These are phyloP conservation scores for Rhamnusium bicolor DNA, from an alignment of 2,888 invertebrate species.

Conservation along the genomic window DNA sequence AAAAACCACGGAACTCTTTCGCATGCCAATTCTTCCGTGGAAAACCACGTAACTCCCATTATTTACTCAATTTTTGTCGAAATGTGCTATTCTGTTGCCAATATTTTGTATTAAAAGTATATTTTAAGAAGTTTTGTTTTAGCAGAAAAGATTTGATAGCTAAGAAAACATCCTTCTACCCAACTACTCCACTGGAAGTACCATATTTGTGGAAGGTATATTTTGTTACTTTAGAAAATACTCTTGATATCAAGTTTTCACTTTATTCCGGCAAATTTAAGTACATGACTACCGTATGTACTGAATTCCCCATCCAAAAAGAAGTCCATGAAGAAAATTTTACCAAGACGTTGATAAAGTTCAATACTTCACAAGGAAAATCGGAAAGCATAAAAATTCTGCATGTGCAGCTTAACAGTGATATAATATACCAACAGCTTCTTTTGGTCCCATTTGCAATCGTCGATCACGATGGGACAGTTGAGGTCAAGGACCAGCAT, in stretches of 20 bases:
- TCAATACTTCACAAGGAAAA: constrained; percentile 92
- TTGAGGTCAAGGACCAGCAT: constrained; percentile 92
- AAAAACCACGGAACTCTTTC: no score
- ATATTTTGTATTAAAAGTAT: no score
- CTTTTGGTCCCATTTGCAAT: constrained; percentile 86
- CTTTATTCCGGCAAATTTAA: constrained; percentile 90
- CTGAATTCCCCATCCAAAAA: constrained; percentile 93
- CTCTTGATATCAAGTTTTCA: constrained; percentile 87
- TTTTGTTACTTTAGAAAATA: constrained; percentile 94
- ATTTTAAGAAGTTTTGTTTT: no score
- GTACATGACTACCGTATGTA: constrained; percentile 91
- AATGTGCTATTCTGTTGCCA: no score
- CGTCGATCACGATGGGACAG: constrained; percentile 88
- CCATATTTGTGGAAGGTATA: constrained; percentile 97
- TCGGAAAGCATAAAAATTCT: constrained; percentile 91
- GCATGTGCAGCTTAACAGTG: constrained; percentile 84
- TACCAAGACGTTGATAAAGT: constrained; percentile 92
- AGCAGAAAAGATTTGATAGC: no score
- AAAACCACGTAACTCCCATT: no score
- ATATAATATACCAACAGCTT: constrained; percentile 89
- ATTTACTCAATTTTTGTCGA: no score
- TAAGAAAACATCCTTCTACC: no score
- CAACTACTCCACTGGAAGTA: constrained; percentile 94
- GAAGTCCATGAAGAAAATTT: constrained; percentile 94
- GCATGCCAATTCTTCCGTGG: no score